Conservation (phyloP, 2,113 vertebrate species). For the Pristiophorus japonicus region DNA sequence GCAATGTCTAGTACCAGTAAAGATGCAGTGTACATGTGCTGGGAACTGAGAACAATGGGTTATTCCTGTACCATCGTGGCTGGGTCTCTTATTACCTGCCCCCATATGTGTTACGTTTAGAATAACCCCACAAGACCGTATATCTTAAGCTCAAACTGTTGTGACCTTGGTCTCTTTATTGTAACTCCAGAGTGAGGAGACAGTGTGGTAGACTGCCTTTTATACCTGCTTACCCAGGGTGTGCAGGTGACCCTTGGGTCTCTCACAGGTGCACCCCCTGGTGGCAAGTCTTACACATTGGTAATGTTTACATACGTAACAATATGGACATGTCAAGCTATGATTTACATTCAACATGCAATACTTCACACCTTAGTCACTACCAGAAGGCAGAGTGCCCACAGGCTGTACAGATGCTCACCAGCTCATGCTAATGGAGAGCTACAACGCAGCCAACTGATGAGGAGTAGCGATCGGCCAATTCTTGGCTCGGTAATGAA, state of each 20-base stretch:
- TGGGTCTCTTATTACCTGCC: neutral
- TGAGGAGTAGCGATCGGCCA: neutral
- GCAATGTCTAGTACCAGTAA: neutral
- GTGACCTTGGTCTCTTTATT: no score
- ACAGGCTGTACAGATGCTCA: conserved; percentile 10
- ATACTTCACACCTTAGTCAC: neutral
- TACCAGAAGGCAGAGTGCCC: neutral
- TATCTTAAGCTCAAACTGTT: no score
- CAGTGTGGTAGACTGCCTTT: no score
- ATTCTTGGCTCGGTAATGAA: neutral
- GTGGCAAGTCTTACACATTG: no score
- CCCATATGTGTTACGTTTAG: no score
- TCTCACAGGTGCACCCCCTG: no score
- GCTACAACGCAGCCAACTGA: neutral
- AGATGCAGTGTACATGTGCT: neutral
- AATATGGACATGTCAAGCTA: neutral
- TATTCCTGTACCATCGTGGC: neutral
- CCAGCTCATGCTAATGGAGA: neutral
- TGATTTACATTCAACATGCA: neutral
- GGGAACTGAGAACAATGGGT: neutral
- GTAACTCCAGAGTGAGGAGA: no score
- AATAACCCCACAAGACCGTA: no score
- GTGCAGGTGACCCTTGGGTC: no score
- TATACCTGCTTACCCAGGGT: no score
- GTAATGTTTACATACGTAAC: no score